phyloP scores from a whole-genome alignment of 2,888 invertebrate species.

The Oscheius onirici region DNA sequence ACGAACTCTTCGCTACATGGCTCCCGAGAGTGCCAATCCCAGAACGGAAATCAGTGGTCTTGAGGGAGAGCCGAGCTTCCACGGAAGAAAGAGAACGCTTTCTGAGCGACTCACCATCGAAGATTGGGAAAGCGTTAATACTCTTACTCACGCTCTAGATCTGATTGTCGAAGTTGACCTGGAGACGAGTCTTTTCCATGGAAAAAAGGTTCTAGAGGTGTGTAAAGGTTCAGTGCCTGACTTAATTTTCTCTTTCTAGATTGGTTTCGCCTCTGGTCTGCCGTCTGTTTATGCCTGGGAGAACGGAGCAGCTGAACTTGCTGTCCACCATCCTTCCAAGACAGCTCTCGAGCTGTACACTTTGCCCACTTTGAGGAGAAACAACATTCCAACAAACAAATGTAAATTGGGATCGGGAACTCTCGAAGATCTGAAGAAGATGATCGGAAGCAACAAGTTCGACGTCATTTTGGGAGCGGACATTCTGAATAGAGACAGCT shows the following conservation, averaged over 20 bases:
- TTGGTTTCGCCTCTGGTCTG: conserved; percentile 67
- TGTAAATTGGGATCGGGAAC: conserved; percentile 56
- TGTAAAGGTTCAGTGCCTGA: background rate
- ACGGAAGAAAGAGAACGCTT: conserved; percentile 1
- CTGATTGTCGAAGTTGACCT: conserved; percentile 61
- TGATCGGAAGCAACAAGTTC: conserved; percentile 60
- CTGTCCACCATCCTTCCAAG: conserved; percentile 52
- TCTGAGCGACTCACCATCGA: conserved; percentile 38
- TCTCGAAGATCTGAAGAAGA: conserved; percentile 45
- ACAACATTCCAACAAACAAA: conserved; percentile 59
- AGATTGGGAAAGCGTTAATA: conserved; percentile 66
- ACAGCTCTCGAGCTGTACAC: conserved; percentile 53
- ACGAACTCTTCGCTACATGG: conserved; percentile 45
- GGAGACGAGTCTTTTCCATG: conserved; percentile 64
- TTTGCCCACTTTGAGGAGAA: conserved; percentile 59
- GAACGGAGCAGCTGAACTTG: conserved; percentile 60
- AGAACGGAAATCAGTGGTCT: conserved; percentile 10
- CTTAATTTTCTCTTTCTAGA: conserved; percentile 26
- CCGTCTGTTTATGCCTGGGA: conserved; percentile 64
- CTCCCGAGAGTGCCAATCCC: conserved; percentile 26
- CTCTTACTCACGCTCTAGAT: conserved; percentile 63
- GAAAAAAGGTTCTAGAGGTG: conserved; percentile 63
- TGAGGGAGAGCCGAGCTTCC: background rate
- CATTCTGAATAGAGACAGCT: conserved; percentile 54
- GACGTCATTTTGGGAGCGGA: conserved; percentile 68